Evolutionary conservation across 2,113 vertebrate species (phyloP).

Genomic region (Lampris megalopsis): DNA sequence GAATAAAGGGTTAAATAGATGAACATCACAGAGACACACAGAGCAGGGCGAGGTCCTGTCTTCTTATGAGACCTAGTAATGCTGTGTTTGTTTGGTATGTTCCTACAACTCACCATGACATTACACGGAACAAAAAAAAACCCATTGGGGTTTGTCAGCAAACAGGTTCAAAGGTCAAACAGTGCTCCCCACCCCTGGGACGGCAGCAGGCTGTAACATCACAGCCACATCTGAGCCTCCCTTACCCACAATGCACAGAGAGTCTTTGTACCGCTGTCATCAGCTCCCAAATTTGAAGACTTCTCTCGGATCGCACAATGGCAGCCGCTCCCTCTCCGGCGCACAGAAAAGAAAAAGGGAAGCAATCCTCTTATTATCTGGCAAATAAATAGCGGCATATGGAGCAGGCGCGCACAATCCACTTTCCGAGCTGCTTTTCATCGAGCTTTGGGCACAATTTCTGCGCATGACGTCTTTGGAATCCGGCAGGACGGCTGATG

Average conservation of each 20-base stretch:
- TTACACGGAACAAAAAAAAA: background rate
- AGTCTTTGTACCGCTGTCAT: constrained; percentile 64
- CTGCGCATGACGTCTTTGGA: constrained; percentile 64
- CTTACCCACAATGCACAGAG: constrained; percentile 29
- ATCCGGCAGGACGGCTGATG: constrained; percentile 68
- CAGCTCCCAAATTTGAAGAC: constrained; percentile 40
- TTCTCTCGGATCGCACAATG: constrained; percentile 43
- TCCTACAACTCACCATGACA: no score
- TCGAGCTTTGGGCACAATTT: constrained; percentile 52
- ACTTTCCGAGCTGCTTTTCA: constrained; percentile 51
- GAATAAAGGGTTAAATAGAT: constrained; percentile 47
- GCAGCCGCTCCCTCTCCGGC: constrained; percentile 40
- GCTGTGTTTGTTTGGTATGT: no score
- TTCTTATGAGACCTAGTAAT: no score
- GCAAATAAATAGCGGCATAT: constrained; percentile 67
- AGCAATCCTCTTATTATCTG: constrained; percentile 73
- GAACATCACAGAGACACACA: no score
- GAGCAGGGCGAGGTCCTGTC: no score
- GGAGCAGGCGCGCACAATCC: constrained; percentile 56
- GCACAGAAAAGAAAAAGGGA: constrained; percentile 52
- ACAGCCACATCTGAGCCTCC: constrained; percentile 26
- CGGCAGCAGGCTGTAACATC: constrained; percentile 15
- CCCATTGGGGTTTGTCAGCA: constrained; percentile 5
- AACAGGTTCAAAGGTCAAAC: constrained; percentile 36
- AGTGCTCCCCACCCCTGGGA: constrained; percentile 17